Percentiles rank a stretch among this genome's conserved stretches.
Evolutionary conservation across 2,888 invertebrate species (phyloP).

Genomic region (Himalopsyche kuldschensis): DNA sequence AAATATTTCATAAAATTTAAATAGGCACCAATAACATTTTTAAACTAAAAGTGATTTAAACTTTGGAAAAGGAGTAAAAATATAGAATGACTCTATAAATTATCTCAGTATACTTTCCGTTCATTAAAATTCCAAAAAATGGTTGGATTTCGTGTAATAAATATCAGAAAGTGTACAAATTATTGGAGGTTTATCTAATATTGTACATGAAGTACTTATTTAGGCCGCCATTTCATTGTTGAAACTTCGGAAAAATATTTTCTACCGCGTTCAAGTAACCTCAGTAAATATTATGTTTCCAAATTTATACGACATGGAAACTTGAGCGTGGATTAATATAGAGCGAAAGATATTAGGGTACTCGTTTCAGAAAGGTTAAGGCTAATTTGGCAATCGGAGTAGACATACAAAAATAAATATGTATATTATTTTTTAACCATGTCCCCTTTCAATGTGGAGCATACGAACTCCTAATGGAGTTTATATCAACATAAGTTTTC

Average conservation of each 20-base stretch:
- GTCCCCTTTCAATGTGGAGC: no score
- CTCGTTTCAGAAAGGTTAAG: no score
- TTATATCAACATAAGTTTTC: no score
- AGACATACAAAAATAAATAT: no score
- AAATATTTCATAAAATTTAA: no score
- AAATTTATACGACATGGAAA: neutral
- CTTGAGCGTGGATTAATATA: neutral
- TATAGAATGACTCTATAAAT: neutral
- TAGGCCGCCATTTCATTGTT: neutral
- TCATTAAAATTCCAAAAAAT: neutral
- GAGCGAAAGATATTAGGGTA: neutral
- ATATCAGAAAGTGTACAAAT: neutral
- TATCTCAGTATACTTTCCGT: neutral
- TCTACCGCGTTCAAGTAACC: neutral
- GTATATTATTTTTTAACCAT: no score
- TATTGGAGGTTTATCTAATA: neutral
- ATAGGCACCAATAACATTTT: no score
- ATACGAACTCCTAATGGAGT: no score
- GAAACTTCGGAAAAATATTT: neutral
- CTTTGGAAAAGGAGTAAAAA: no score
- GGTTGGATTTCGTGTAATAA: neutral
- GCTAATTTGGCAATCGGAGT: no score
- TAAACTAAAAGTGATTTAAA: no score
- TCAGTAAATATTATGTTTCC: neutral
- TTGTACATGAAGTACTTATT: neutral